Conservation (phyloP, 2,888 invertebrate genomes). For the Pseudococcus jackbeardsleyi region DNA sequence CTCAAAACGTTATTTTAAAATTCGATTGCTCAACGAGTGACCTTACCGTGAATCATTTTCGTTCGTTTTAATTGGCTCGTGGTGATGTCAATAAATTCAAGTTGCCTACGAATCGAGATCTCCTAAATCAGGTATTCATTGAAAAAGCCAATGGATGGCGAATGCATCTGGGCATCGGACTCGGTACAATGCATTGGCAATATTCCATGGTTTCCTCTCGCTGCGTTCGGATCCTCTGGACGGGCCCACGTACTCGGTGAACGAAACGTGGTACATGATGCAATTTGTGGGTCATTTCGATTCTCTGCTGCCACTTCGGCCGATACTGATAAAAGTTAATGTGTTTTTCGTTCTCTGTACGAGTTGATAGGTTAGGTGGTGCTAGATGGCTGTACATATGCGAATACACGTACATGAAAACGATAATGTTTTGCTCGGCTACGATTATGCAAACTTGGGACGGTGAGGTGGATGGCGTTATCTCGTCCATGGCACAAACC, state of each 20-base stretch:
- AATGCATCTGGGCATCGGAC: background rate
- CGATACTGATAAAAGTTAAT: slow-evolving; percentile 18
- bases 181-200: background rate
- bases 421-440: background rate
- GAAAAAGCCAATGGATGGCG: too few relatives aligned
- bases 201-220: slow-evolving; percentile 1
- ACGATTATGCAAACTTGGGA: background rate
- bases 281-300: slow-evolving; percentile 35
- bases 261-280: slow-evolving; percentile 4
- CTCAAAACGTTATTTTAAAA: background rate
- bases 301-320: background rate
- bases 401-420: background rate
- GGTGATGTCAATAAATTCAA: too few relatives aligned
- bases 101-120: too few relatives aligned
- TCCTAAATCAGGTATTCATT: too few relatives aligned
- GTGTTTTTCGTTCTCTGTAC: background rate
- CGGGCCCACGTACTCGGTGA: background rate
- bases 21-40: too few relatives aligned
- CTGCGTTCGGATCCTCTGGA: background rate
- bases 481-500: slow-evolving; percentile 11
- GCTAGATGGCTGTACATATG: background rate
- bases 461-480: background rate
- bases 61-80: too few relatives aligned
- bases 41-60: too few relatives aligned
- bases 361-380: background rate